Evolutionary conservation across 2,888 invertebrate genomes (phyloP).

Genomic region (Drosophila falleni): DNA sequence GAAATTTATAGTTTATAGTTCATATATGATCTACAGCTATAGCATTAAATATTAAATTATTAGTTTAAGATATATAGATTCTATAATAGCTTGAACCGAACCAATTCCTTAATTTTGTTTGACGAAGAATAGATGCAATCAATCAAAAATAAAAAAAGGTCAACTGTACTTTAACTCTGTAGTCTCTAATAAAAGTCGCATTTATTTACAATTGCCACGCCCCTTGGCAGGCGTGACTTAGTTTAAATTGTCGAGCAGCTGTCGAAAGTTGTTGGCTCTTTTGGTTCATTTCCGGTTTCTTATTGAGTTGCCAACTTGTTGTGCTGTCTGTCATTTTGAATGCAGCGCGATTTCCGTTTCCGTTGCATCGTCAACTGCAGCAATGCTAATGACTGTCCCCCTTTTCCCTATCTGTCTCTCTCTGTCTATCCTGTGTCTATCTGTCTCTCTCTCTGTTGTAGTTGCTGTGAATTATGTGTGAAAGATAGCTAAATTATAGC

Average conservation of each 20-base stretch:
- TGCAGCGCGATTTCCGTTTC: slow-evolving; percentile 69
- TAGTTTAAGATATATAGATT: no score
- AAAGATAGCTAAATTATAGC: slow-evolving; percentile 76
- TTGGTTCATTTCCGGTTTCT: slow-evolving; percentile 38
- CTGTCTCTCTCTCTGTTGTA: background rate
- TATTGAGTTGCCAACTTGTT: slow-evolving; percentile 54
- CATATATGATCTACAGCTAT: no score
- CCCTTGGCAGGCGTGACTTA: background rate
- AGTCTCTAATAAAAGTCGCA: background rate
- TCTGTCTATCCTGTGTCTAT: no score
- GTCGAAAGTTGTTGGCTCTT: slow-evolving; percentile 28
- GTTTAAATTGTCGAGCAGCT: slow-evolving; percentile 12
- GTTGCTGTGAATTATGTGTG: slow-evolving; percentile 70
- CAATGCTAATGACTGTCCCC: slow-evolving; percentile 53
- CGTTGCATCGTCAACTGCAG: slow-evolving; percentile 51
- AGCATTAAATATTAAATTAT: no score
- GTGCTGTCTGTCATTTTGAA: slow-evolving; percentile 61
- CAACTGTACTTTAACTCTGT: background rate
- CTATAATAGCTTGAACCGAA: background rate
- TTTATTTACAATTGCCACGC: slow-evolving; percentile 13
- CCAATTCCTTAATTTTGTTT: background rate
- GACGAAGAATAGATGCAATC: background rate
- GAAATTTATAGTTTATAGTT: background rate
- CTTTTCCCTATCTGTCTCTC: background rate
- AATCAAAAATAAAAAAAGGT: background rate